Conservation (phyloP, 2,113 vertebrate genomes). For the Gambusia affinis region DNA sequence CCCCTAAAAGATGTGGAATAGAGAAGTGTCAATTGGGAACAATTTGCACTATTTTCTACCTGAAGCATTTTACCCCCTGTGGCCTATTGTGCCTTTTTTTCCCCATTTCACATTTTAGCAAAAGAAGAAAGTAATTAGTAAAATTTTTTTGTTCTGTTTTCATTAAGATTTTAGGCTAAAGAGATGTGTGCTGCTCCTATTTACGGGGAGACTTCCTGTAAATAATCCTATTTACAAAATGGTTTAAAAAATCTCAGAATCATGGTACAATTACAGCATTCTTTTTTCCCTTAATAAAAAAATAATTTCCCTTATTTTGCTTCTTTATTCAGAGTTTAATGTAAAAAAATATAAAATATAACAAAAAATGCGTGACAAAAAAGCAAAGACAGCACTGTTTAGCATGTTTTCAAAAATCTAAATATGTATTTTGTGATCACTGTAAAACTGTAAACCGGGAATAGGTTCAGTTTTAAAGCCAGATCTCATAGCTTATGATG, state of each 20-base stretch:
- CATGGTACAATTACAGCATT: no score
- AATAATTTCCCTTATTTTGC: no score
- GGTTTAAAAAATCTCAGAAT: no score
- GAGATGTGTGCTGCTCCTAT: neutral
- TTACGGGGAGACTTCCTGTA: neutral
- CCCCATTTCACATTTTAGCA: slow-evolving; percentile 21
- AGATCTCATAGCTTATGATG: slow-evolving; percentile 1
- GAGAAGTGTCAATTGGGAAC: slow-evolving; percentile 40
- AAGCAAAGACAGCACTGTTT: no score
- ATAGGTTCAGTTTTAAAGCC: neutral
- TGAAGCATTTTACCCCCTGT: slow-evolving; percentile 51
- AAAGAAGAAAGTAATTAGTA: slow-evolving; percentile 5
- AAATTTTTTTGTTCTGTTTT: neutral
- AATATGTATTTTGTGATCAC: no score
- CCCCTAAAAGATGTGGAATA: slow-evolving; percentile 23
- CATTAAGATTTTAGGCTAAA: neutral
- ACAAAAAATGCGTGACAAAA: no score
- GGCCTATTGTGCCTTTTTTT: slow-evolving; percentile 7
- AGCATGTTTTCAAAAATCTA: no score
- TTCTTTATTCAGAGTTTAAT: no score
- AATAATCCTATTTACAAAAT: no score
- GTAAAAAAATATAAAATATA: no score
- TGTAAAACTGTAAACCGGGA: no score
- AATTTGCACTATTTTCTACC: slow-evolving; percentile 35
- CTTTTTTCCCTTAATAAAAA: no score